Conservation (phyloP, 2,888 invertebrate species). For the Cremastobaeus sp. region DNA sequence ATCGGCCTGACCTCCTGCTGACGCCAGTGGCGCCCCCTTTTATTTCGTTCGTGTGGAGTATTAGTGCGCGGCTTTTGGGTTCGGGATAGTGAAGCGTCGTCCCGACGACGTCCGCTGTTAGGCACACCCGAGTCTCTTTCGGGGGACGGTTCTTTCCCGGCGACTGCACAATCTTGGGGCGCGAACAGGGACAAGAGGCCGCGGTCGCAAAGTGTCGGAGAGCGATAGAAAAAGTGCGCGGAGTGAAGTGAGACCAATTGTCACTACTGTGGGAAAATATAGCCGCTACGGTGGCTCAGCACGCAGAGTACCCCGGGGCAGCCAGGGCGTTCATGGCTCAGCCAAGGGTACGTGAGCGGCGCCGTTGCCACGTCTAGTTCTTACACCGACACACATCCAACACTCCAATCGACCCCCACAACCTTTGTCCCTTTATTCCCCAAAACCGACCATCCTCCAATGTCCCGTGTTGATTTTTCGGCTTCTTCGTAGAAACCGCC, state of each 20-base stretch:
- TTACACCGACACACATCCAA: neutral
- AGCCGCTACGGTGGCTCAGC: constrained; percentile 81
- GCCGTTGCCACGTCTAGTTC: constrained; percentile 12
- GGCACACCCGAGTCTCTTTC: constrained; percentile 5
- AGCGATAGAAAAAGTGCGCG: constrained; percentile 63
- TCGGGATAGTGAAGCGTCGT: constrained; percentile 46
- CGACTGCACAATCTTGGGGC: constrained; percentile 22
- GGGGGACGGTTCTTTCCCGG: constrained; percentile 12
- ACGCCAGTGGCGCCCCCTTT: constrained; percentile 65
- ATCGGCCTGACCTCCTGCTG: constrained; percentile 70
- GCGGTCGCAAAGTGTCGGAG: constrained; percentile 57
- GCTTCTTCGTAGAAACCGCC: too few relatives aligned
- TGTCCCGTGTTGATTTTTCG: too few relatives aligned
- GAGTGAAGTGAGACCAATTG: constrained; percentile 71
- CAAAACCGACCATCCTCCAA: too few relatives aligned
- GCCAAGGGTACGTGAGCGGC: constrained; percentile 87
- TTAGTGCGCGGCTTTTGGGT: constrained; percentile 53
- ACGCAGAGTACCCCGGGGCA: constrained; percentile 82
- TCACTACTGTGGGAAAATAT: constrained; percentile 77
- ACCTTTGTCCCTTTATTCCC: too few relatives aligned
- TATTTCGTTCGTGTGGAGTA: constrained; percentile 44
- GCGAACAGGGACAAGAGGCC: constrained; percentile 53
- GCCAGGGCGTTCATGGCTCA: constrained; percentile 92
- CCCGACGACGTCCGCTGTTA: constrained; percentile 46
- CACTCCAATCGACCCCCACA: too few relatives aligned